Conservation (phyloP, 2,113 vertebrate genomes). For the Phylloscopus trochiloides region DNA sequence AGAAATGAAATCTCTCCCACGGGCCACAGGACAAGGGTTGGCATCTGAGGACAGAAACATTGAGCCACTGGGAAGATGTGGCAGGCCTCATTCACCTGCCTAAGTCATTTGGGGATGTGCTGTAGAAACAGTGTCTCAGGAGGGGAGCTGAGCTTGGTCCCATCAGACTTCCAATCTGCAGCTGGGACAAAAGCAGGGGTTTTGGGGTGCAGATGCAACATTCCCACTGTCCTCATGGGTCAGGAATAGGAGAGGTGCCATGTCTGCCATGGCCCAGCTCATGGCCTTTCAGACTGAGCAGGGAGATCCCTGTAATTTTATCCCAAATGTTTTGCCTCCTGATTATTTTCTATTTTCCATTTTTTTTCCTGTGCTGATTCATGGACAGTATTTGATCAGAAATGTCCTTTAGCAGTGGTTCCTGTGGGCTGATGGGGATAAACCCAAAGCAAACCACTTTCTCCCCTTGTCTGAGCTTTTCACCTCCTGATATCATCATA, state of each 20-base stretch:
- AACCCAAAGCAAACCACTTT: background rate
- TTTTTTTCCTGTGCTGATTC: background rate
- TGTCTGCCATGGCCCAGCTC: background rate
- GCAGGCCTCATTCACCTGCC: background rate
- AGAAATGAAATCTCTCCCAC: background rate
- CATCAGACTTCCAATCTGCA: background rate
- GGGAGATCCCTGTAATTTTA: background rate
- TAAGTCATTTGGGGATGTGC: background rate
- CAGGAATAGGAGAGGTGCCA: background rate
- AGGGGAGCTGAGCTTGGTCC: background rate
- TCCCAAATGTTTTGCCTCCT: background rate
- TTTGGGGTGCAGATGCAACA: background rate
- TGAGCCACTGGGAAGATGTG: background rate
- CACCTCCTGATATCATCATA: background rate
- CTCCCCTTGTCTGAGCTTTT: background rate
- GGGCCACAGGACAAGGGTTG: background rate
- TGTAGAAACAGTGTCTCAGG: rapidly evolving
- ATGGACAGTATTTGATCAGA: background rate
- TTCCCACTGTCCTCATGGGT: background rate
- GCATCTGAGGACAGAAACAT: background rate
- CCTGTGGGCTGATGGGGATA: background rate
- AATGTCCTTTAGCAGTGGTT: background rate
- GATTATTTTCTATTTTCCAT: background rate
- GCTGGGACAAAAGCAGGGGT: background rate
- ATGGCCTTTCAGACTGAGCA: background rate